Evolutionary conservation across 2,888 invertebrate genomes (phyloP).

Genomic region (Timema podura): DNA sequence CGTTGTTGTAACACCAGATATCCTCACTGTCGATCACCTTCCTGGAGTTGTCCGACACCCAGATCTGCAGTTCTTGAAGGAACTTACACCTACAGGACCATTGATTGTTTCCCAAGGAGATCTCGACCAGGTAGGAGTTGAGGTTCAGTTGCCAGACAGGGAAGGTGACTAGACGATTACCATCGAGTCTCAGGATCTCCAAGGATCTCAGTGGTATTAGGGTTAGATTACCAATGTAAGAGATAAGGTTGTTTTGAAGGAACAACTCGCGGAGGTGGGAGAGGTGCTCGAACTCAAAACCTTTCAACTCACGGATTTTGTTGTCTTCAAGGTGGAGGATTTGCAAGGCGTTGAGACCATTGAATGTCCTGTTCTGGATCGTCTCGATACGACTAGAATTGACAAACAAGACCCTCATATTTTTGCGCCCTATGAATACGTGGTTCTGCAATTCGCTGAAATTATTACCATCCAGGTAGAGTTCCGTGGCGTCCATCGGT

Average conservation of each 20-base stretch:
- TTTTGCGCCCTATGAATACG: constrained; percentile 85
- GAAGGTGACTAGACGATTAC: constrained; percentile 75
- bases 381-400: constrained; percentile 80
- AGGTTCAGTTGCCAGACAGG: constrained; percentile 71
- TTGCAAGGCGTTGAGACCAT: constrained; percentile 73
- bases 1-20: constrained; percentile 76
- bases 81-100: constrained; percentile 92
- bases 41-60: constrained; percentile 75
- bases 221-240: constrained; percentile 74
- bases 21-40: constrained; percentile 74
- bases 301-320: constrained; percentile 70
- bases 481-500: constrained; percentile 92
- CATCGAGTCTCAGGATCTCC: constrained; percentile 75
- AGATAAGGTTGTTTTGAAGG: constrained; percentile 79
- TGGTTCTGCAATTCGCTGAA: constrained; percentile 79
- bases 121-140: constrained; percentile 65
- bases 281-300: constrained; percentile 80
- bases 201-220: constrained; percentile 72
- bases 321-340: constrained; percentile 83
- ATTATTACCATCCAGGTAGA: constrained; percentile 88
- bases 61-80: constrained; percentile 76
- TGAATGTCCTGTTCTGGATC: constrained; percentile 87
- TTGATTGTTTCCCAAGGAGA: constrained; percentile 76
- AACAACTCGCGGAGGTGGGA: constrained; percentile 75
- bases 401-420: constrained; percentile 78